These are phyloP conservation scores for Blomia tropicalis DNA, from an alignment of 2,888 invertebrate genomes.

Conservation along the genomic window DNA sequence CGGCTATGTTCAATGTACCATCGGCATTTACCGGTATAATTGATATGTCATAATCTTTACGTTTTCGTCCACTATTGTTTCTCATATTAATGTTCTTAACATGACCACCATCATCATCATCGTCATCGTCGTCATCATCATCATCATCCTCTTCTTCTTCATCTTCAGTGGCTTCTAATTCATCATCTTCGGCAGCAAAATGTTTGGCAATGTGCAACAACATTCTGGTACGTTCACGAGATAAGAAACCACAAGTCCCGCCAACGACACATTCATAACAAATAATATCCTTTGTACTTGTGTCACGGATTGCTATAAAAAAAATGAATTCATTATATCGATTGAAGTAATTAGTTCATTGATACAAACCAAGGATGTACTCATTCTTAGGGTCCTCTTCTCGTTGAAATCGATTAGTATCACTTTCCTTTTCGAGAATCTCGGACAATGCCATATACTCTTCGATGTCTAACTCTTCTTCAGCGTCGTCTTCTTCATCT, in stretches of 20 bases:
- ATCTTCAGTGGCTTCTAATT: neutral
- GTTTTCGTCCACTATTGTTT: neutral
- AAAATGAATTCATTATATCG: too few species aligned
- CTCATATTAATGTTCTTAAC: neutral
- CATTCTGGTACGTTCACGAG: slow-evolving; percentile 7
- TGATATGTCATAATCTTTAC: neutral
- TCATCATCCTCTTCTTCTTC: neutral
- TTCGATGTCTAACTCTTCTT: slow-evolving; percentile 13
- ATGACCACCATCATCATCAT: neutral
- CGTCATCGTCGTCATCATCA: neutral
- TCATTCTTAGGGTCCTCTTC: slow-evolving; percentile 1
- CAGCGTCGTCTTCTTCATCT: slow-evolving; percentile 13
- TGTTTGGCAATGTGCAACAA: slow-evolving; percentile 13
- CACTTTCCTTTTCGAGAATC: slow-evolving; percentile 1
- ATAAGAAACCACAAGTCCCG: slow-evolving; percentile 3
- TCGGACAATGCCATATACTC: slow-evolving; percentile 14
- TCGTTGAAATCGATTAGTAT: neutral
- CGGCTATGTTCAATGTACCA: neutral
- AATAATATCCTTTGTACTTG: neutral
- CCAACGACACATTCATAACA: slow-evolving; percentile 12
- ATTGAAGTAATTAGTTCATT: too few species aligned
- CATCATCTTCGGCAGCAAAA: neutral
- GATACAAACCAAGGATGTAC: slow-evolving; percentile 3
- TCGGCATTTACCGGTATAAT: slow-evolving; percentile 9
- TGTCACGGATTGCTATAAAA: neutral